phyloP scores from a whole-genome alignment of 2,888 invertebrate species.

The Parnassius glacialis region DNA sequence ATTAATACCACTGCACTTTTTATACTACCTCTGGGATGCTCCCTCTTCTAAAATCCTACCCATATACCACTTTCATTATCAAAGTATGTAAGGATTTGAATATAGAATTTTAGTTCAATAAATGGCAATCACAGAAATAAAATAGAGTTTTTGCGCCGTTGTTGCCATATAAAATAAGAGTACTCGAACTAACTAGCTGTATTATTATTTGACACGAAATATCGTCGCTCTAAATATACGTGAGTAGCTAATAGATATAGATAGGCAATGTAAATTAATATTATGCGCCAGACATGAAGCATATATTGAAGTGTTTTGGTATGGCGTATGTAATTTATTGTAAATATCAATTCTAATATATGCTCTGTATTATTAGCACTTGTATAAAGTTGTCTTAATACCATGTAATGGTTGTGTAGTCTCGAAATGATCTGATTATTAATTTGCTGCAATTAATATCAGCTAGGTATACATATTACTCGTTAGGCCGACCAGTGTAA shows the following conservation, averaged over 20 bases:
- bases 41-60: not conserved
- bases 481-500: constrained; percentile 20
- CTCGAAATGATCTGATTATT: constrained; percentile 55
- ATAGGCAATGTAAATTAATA: constrained; percentile 54
- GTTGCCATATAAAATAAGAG: constrained; percentile 65
- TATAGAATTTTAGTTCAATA: constrained; percentile 24
- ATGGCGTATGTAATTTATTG: constrained; percentile 2
- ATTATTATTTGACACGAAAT: constrained; percentile 35
- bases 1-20: too few species aligned
- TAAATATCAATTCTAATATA: constrained; percentile 3
- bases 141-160: constrained; percentile 55
- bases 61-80: too few species aligned
- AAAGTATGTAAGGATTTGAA: not conserved
- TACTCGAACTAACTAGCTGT: constrained; percentile 38
- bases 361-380: not conserved
- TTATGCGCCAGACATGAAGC: constrained; percentile 29
- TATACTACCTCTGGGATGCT: not conserved
- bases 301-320: constrained; percentile 11
- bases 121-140: constrained; percentile 57
- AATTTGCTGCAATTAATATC: constrained; percentile 29
- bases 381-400: constrained; percentile 22
- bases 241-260: constrained; percentile 25
- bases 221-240: constrained; percentile 26
- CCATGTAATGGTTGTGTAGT: constrained; percentile 60
- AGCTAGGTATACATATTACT: constrained; percentile 20